Base-by-base conservation (phyloP, 2,797 vertebrate genomes). In the Phrynocephalus guinanensis region DNA sequence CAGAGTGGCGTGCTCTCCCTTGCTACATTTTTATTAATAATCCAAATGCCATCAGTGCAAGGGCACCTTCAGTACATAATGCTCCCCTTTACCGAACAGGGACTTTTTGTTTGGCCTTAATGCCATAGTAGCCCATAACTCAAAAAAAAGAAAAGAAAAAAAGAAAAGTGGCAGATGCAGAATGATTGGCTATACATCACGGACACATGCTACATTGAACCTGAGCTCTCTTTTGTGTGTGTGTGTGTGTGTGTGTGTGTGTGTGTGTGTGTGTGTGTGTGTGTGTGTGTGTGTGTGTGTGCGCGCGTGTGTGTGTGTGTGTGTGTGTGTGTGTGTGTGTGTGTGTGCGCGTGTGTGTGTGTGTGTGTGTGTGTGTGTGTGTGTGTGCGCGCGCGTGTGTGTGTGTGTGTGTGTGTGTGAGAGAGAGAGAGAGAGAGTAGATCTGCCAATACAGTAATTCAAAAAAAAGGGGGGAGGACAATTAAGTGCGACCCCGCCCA, bases 161-260 rank as follows among this genome's bases (percentile, higher is more conserved):
- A 52, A 22, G 48, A 44, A 44, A 44, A 44, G 38, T 13, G 4
- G 70, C 3, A 63, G 52, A 48, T 30, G 50, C 72, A 33, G 50
- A 82, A 50, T 9, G 56, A 86, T 26, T 48, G 56, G 52, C 68
- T 52, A 44, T 88, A 83, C 78, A 83, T 93, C 56, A 83, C 86
- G 33, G 76, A 92, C 94, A 94, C 93, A 92, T 0, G 81, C 90
- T 86, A 86, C 93, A 91, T 94, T 94, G 88, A 94, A 92, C 84
- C 82, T 2, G 16, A 75, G 84, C 80, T 80, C 88, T 87, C 82
- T 79, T 95, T 94, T 93, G 94, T 90, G 90, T 88, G 92, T 75
- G 80, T 73, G 52, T 76, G 66, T 78, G 80, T 79, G 80, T 83
- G 89, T 86, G 48, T 89, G 91, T 0, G 88, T 84, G 38, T 90